A percentile compares a stretch with the other conserved stretches of the same genome.
Evolutionary conservation across 1,140 invertebrate species (phyloP).

Genomic region (Doryteuthis pealeii): DNA sequence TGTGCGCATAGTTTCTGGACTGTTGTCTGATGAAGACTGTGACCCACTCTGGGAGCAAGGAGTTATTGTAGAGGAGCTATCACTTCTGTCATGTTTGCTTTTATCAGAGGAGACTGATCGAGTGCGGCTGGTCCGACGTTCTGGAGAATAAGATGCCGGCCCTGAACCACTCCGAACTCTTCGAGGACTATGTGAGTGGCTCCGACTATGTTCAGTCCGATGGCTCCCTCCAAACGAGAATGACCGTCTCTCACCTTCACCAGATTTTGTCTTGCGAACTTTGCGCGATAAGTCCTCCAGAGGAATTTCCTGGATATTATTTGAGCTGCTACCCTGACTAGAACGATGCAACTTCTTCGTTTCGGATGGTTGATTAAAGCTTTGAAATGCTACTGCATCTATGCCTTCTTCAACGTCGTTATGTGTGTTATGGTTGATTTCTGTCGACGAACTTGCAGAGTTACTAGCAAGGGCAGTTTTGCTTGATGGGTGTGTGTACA

Average conservation of each 20-base stretch:
- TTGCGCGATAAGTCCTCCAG: slow-evolving; percentile 72
- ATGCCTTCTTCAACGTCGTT: slow-evolving; percentile 48
- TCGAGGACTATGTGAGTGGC: slow-evolving; percentile 46
- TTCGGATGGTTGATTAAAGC: slow-evolving; percentile 59
- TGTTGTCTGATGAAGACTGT: slow-evolving; percentile 27
- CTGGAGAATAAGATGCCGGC: slow-evolving; percentile 3
- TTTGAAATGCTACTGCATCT: slow-evolving; percentile 70
- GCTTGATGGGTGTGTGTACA: background rate
- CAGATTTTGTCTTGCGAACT: slow-evolving; percentile 9
- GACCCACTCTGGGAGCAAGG: slow-evolving; percentile 23
- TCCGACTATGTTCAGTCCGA: slow-evolving; percentile 22
- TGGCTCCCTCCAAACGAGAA: slow-evolving; percentile 9
- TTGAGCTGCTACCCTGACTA: background rate
- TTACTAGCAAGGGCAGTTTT: background rate
- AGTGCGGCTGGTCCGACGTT: background rate
- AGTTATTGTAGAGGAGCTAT: slow-evolving; percentile 16
- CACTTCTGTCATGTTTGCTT: slow-evolving; percentile 27
- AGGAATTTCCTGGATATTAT: slow-evolving; percentile 71
- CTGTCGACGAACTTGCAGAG: background rate
- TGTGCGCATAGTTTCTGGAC: slow-evolving; percentile 13
- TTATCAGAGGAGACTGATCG: slow-evolving; percentile 5
- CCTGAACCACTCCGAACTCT: slow-evolving; percentile 25
- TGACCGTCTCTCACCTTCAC: background rate
- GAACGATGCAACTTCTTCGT: slow-evolving; percentile 45
- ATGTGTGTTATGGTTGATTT: background rate